phyloP scores from a whole-genome alignment of 2,113 vertebrate genomes.

The Chlorodrepanis virens region DNA sequence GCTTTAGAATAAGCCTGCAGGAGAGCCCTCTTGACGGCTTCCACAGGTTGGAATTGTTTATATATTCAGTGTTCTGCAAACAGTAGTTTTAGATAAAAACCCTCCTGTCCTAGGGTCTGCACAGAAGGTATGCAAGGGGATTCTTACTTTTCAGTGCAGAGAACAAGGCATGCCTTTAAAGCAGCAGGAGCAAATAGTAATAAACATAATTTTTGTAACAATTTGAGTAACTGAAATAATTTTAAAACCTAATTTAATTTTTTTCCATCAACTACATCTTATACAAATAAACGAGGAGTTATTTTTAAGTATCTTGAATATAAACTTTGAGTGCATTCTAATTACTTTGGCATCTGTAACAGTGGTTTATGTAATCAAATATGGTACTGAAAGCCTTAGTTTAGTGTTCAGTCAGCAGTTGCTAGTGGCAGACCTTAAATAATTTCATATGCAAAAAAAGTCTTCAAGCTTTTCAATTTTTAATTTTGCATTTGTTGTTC shows the following conservation, averaged over 20 bases:
- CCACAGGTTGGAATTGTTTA: not conserved
- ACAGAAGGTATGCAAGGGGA: not conserved
- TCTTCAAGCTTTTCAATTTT: not conserved
- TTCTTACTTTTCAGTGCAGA: not conserved
- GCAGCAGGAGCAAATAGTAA: not conserved
- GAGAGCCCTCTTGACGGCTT: not conserved
- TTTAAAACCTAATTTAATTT: not conserved
- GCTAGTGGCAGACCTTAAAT: not conserved
- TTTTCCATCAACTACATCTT: not conserved
- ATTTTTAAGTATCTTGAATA: constrained; percentile 4
- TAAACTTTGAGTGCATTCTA: not conserved
- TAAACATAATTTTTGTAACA: not conserved
- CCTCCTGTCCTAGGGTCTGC: not conserved
- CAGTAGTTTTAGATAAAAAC: not conserved
- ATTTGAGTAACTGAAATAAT: not conserved
- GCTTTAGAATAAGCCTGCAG: not conserved
- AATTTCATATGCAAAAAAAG: not conserved
- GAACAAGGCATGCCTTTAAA: not conserved
- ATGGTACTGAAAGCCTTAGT: not conserved
- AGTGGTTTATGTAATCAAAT: constrained; percentile 19
- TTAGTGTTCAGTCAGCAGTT: not conserved
- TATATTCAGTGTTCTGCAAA: not conserved
- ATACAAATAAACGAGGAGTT: not conserved
- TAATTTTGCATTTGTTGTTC: not conserved
- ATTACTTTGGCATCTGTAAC: constrained; percentile 13